A percentile compares a stretch with the other conserved stretches of the same genome.
Conservation (phyloP, 2,797 vertebrate genomes). For the Lutjanus campechanus region DNA sequence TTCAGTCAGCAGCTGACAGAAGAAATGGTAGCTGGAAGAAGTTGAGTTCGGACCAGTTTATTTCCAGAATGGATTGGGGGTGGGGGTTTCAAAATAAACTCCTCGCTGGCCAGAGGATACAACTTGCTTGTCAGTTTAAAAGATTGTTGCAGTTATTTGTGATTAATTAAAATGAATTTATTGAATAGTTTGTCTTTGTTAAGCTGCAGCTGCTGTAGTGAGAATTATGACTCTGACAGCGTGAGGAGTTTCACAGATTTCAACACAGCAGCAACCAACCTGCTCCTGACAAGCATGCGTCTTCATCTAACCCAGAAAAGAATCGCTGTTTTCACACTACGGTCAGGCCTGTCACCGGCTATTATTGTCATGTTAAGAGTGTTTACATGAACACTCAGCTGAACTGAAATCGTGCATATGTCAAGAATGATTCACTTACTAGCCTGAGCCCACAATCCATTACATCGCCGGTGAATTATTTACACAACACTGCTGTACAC, state of each 20-base stretch:
- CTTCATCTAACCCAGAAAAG: constrained; percentile 69
- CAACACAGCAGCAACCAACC: constrained; percentile 22
- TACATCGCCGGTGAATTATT: constrained; percentile 76
- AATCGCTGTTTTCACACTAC: constrained; percentile 64
- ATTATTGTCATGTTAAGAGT: constrained; percentile 78
- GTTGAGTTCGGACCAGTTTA: constrained; percentile 21
- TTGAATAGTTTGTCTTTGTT: constrained; percentile 23
- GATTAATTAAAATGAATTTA: constrained; percentile 22
- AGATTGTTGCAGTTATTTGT: constrained; percentile 5
- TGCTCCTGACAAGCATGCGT: constrained; percentile 57
- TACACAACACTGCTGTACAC: constrained; percentile 51
- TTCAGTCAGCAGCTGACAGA: constrained; percentile 44
- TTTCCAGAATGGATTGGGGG: constrained; percentile 25
- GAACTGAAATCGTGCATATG: constrained; percentile 79
- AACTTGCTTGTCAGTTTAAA: constrained; percentile 14
- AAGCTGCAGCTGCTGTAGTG: neutral
- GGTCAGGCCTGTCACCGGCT: constrained; percentile 72
- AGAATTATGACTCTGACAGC: constrained; percentile 32
- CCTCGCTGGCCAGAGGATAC: constrained; percentile 7
- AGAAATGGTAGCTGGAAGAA: constrained; percentile 36
- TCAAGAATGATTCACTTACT: constrained; percentile 80
- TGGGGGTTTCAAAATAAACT: constrained; percentile 3
- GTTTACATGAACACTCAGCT: constrained; percentile 74
- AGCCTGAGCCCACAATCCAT: constrained; percentile 73
- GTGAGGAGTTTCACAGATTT: constrained; percentile 29